Evolutionary conservation across 2,888 invertebrate genomes (phyloP).

Genomic region (Pollenia angustigena): DNA sequence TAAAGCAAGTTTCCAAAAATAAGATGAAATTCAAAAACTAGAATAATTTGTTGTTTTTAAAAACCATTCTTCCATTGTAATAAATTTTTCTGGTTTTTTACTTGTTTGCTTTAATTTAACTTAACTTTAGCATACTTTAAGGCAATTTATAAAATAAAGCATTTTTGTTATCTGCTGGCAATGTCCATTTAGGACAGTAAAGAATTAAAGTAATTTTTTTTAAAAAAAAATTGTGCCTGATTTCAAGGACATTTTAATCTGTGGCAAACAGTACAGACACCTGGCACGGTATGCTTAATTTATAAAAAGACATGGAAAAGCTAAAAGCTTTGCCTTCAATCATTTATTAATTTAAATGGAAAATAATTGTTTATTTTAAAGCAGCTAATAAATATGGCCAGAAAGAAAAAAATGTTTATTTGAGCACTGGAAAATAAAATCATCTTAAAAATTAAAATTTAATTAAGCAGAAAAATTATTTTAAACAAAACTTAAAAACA

Average conservation of each 20-base stretch:
- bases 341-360: neutral
- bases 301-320: neutral
- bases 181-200: neutral
- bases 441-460: no score
- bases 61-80: no score
- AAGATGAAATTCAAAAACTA: no score
- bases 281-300: neutral
- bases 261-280: neutral
- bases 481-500: no score
- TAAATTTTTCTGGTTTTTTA: no score
- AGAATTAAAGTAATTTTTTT: slow-evolving; percentile 6
- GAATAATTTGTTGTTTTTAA: no score
- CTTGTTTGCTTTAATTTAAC: no score
- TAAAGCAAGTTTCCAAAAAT: no score
- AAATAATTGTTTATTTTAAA: neutral
- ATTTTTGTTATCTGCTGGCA: neutral
- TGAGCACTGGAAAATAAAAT: neutral
- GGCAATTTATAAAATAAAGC: neutral
- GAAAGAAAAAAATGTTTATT: neutral
- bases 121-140: neutral
- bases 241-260: neutral
- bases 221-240: neutral
- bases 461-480: no score
- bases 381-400: neutral
- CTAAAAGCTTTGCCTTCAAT: neutral